Evolutionary conservation across 1,140 invertebrate species (phyloP).

Genomic region (Drosophila pachea): DNA sequence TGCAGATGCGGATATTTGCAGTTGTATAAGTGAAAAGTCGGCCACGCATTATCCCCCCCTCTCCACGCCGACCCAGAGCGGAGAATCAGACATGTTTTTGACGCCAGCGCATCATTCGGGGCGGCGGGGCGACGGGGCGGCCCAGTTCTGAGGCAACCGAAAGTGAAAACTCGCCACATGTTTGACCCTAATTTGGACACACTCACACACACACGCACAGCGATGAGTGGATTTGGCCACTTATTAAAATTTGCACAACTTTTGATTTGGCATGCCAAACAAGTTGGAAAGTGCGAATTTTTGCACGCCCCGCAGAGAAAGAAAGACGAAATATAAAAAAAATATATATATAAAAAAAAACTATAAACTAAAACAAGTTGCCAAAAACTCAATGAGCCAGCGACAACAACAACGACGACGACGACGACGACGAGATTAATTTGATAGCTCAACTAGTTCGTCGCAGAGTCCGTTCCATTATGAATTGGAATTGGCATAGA

Average conservation of each 20-base stretch:
- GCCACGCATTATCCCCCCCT: not conserved
- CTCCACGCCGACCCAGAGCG: too few relatives aligned
- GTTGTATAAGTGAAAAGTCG: conserved; percentile 55
- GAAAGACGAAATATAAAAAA: conserved; percentile 34
- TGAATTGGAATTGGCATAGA: not conserved
- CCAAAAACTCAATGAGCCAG: conserved; percentile 26
- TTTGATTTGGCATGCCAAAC: conserved; percentile 53
- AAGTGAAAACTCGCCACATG: conserved; percentile 61
- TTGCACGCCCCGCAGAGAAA: conserved; percentile 54
- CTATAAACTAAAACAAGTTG: conserved; percentile 27
- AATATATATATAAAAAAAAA: conserved; percentile 39
- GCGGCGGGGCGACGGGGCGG: conserved; percentile 33
- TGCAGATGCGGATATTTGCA: too few relatives aligned
- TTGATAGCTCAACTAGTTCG: conserved; percentile 23
- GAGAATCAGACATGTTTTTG: conserved; percentile 40
- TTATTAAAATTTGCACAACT: conserved; percentile 54
- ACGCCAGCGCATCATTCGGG: conserved; percentile 10
- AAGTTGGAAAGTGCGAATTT: conserved; percentile 77
- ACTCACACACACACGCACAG: not conserved
- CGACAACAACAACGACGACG: conserved; percentile 11
- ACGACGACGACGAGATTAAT: conserved; percentile 15
- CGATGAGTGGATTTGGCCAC: not conserved
- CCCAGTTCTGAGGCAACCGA: conserved; percentile 54
- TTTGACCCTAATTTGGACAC: conserved; percentile 67
- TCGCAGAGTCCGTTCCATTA: conserved; percentile 17